Evolutionary conservation across 2,797 vertebrate species (phyloP).

Genomic region (Lagorchestes hirsutus): DNA sequence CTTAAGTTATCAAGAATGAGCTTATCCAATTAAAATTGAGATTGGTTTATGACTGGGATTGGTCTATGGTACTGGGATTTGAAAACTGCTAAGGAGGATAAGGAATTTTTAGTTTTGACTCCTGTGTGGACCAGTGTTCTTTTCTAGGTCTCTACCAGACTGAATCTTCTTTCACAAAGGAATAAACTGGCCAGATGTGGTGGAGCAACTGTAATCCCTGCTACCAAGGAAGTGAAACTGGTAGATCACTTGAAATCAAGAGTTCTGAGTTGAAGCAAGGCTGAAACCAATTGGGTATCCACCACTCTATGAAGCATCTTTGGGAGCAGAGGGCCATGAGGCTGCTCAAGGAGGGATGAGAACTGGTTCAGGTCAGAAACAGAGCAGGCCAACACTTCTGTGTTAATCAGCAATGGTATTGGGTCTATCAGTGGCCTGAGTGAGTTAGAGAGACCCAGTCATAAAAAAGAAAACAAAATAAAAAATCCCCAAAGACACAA

Average conservation of each 20-base stretch:
- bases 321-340: background rate
- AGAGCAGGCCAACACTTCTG: background rate
- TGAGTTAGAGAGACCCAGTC: background rate
- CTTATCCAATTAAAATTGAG: background rate
- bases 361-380: background rate
- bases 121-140: background rate
- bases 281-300: background rate
- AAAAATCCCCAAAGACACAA: background rate
- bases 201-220: background rate
- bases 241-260: background rate
- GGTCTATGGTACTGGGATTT: background rate
- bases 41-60: background rate
- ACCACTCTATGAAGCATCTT: background rate
- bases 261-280: background rate
- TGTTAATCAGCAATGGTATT: background rate
- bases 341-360: background rate
- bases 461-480: background rate
- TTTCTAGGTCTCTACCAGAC: background rate
- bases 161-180: background rate
- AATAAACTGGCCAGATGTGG: background rate
- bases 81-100: background rate
- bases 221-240: background rate
- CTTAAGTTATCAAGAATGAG: background rate
- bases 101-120: background rate
- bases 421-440: background rate